These are phyloP conservation scores for Oxycera nigricornis DNA, from an alignment of 2,888 invertebrate genomes.

Conservation along the genomic window DNA sequence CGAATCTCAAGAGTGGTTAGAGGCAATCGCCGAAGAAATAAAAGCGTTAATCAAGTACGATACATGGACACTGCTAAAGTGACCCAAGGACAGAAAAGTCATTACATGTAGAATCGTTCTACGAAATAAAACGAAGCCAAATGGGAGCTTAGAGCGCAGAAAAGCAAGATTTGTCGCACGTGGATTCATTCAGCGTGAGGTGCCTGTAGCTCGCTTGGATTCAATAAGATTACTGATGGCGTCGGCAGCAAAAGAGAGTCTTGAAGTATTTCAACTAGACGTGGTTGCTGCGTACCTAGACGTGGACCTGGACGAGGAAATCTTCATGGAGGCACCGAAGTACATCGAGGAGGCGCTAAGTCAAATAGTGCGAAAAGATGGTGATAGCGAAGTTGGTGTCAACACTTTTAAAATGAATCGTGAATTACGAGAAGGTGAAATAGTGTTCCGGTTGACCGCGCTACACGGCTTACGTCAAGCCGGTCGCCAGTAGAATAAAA, in stretches of 20 bases:
- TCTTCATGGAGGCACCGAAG: no score
- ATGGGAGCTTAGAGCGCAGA: slow-evolving; percentile 3
- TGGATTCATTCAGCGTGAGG: not conserved
- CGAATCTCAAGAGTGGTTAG: not conserved
- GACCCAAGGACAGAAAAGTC: slow-evolving; percentile 14
- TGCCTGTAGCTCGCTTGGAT: slow-evolving; percentile 18
- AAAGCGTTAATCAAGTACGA: slow-evolving; percentile 14
- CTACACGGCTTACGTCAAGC: no score
- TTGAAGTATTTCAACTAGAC: slow-evolving; percentile 4
- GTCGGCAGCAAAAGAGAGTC: slow-evolving; percentile 2
- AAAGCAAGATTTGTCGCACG: no score
- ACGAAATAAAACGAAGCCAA: slow-evolving; percentile 10
- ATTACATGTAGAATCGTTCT: slow-evolving; percentile 19
- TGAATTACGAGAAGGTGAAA: no score
- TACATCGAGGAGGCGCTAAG: no score
- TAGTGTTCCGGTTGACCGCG: no score
- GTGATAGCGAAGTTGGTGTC: no score
- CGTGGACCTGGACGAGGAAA: not conserved
- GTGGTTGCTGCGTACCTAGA: slow-evolving; percentile 11
- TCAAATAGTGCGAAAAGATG: no score
- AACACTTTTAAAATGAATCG: no score
- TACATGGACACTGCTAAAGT: not conserved
- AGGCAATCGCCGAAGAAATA: slow-evolving; percentile 1
- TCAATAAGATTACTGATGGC: slow-evolving; percentile 38
- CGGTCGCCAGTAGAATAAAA: no score